These are phyloP conservation scores for Actinostola sp. DNA, from an alignment of 92 coral and sea anemone species.

Conservation along the genomic window DNA sequence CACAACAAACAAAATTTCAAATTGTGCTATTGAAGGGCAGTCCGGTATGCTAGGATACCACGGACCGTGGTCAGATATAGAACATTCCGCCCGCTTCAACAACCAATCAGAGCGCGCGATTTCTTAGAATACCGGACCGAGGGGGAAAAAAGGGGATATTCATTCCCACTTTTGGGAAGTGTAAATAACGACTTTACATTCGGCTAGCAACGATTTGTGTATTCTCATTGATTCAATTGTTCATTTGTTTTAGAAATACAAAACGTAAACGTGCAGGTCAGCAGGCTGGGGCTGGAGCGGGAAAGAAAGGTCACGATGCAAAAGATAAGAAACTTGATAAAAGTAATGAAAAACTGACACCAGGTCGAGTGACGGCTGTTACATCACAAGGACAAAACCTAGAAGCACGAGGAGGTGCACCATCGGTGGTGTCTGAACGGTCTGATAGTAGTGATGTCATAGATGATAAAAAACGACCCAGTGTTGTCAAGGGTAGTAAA, in stretches of 20 bases:
- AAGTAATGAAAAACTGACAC: constrained; percentile 84
- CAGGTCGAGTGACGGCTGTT: constrained; percentile 81
- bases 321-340: constrained; percentile 93
- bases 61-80: too few species aligned
- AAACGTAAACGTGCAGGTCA: constrained; percentile 88
- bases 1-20: too few species aligned
- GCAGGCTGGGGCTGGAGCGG: constrained; percentile 68
- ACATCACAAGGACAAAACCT: constrained; percentile 62
- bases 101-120: too few species aligned
- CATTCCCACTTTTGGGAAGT: too few species aligned
- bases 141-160: too few species aligned
- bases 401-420: constrained; percentile 88
- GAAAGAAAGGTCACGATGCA: constrained; percentile 81
- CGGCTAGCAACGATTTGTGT: too few species aligned
- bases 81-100: too few species aligned
- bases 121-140: too few species aligned
- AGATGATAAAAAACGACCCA: constrained; percentile 80
- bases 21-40: too few species aligned
- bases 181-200: too few species aligned
- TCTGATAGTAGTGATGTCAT: constrained; percentile 93
- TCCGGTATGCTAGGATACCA: too few species aligned
- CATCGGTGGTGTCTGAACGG: constrained; percentile 94
- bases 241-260: constrained; percentile 50
- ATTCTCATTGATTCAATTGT: background rate
- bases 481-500: constrained; percentile 62